Base-by-base conservation (phyloP, 2,113 vertebrate species). In the Cricetomys ansorgei region DNA sequence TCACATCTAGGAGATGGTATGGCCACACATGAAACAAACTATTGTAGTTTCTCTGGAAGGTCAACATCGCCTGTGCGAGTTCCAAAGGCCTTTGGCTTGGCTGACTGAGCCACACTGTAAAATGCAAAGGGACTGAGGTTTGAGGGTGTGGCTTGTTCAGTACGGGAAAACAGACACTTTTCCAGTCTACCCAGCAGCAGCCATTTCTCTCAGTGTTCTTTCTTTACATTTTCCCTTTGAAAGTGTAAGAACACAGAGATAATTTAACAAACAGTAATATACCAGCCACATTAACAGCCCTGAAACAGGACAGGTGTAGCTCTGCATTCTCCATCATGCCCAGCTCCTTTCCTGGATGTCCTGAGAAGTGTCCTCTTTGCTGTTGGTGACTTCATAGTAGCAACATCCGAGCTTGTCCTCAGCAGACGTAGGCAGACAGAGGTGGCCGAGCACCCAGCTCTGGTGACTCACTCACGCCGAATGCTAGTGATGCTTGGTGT, bases 1-100 rank as follows among this genome's bases (percentile, higher is more conserved):
- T n/a, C 17, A 25, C 0, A 31, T n/a, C 23, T 0, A 64, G 81
- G 15, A 48, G 50, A 34, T 1, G 1, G 15, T 88, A 70, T n/a
- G 15, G 3, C 8, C 67, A 29, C 6, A 16, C 40, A 16, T 0
- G 17, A 45, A 48, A 23, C 2, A 16, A 29, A 48, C 45, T 48
- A 48, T 76, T 76, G 5, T 27, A 48, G 73, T 15, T 16, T 31
- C 87, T 64, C 69, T 37, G 43, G 23, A 13, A 31, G 53, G 29
- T 75, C 7, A 4, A 37, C 7, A 25, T 55, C 53, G 0, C 4
- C 7, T 1, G 6, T 0, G 16, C 7, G 2, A 69, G n/a, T 64
- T 73, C 40, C 11, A 43, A 62, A 43, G 12, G 37, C 77, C 31
- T 1, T 40, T 1, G 7, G 59, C 37, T 29, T 45, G 77, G 16